phyloP scores from a whole-genome alignment of 2,888 invertebrate species.

The Epicampocera succincta region DNA sequence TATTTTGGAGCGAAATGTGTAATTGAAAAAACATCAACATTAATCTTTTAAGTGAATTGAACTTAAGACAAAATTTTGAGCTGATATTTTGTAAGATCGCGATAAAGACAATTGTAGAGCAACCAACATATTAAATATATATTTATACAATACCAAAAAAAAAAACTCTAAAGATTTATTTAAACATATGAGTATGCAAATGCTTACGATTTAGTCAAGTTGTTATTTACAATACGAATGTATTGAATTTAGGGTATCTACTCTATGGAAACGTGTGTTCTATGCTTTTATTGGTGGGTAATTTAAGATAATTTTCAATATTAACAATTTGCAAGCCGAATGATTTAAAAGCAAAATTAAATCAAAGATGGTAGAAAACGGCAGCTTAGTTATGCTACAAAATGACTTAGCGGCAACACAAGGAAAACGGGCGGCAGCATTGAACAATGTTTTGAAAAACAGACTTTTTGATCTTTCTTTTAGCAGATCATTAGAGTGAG shows the following conservation, averaged over 20 bases:
- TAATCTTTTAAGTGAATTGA: slow-evolving; percentile 78
- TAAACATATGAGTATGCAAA: slow-evolving; percentile 3
- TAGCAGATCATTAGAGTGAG: too few relatives aligned
- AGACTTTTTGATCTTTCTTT: too few relatives aligned
- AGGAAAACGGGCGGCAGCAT: too few relatives aligned
- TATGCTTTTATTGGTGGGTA: slow-evolving; percentile 34
- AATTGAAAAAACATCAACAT: slow-evolving; percentile 81
- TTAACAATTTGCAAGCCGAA: slow-evolving; percentile 44
- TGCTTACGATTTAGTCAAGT: slow-evolving; percentile 53
- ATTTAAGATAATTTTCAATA: slow-evolving; percentile 54
- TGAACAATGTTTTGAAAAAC: too few relatives aligned
- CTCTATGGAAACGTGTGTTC: slow-evolving; percentile 5
- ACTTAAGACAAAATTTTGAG: slow-evolving; percentile 67
- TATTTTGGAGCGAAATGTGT: slow-evolving; percentile 70
- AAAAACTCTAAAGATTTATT: slow-evolving; percentile 21
- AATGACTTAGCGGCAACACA: too few relatives aligned
- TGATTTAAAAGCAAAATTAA: not conserved
- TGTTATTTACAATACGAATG: slow-evolving; percentile 49
- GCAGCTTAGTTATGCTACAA: not conserved
- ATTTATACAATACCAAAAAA: slow-evolving; percentile 28
- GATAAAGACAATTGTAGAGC: slow-evolving; percentile 71
- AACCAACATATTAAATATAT: slow-evolving; percentile 31
- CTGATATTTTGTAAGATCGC: slow-evolving; percentile 74
- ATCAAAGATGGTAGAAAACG: not conserved
- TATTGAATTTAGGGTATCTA: not conserved